Percentiles rank a stretch among this genome's conserved stretches.
Conservation (phyloP, 2,797 vertebrate genomes). For the Cetoscarus ocellatus region DNA sequence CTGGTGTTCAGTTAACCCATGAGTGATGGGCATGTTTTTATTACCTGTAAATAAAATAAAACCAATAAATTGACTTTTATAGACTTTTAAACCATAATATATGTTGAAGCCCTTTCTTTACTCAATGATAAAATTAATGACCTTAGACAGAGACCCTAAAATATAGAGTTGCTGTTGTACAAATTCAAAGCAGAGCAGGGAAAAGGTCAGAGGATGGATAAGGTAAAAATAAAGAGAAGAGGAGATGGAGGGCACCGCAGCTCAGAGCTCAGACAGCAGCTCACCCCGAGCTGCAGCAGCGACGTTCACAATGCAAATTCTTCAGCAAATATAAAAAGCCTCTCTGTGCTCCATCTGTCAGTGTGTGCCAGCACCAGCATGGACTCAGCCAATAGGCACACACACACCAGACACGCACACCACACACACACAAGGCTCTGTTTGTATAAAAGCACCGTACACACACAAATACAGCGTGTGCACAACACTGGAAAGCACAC, state of each 20-base stretch:
- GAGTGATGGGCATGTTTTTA: no score
- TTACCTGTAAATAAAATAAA: no score
- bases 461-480: conserved; percentile 23
- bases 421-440: conserved; percentile 54
- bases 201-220: conserved; percentile 8
- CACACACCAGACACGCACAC: conserved; percentile 14
- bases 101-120: conserved; percentile 4
- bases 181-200: background rate
- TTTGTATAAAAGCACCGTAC: conserved; percentile 61
- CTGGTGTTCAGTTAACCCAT: no score
- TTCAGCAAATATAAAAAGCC: conserved; percentile 66
- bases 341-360: conserved; percentile 70
- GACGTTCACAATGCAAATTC: conserved; percentile 79
- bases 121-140: conserved; percentile 5
- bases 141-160: conserved; percentile 2
- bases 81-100: background rate
- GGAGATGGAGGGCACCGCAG: conserved; percentile 22
- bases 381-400: conserved; percentile 48
- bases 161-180: conserved; percentile 7
- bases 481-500: conserved; percentile 40
- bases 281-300: conserved; percentile 47
- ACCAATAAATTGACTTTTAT: no score
- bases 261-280: conserved; percentile 43
- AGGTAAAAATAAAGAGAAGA: conserved; percentile 23
- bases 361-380: conserved; percentile 64